phyloP scores from a whole-genome alignment of 2,113 vertebrate species.

The Oxyura jamaicensis region DNA sequence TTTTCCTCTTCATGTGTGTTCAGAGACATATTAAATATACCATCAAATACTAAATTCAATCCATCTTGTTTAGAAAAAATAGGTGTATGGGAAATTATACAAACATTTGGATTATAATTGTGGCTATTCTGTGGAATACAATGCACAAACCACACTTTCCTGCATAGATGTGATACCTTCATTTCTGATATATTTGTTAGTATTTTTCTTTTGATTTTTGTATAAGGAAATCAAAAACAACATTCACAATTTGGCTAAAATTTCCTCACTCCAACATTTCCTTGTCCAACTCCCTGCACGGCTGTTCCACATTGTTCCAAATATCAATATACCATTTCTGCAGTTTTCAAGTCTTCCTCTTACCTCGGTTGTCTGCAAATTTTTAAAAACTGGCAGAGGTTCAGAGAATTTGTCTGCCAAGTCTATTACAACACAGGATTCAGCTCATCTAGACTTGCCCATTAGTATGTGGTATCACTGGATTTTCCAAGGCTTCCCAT shows the following conservation, averaged over 20 bases:
- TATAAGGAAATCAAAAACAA: not conserved
- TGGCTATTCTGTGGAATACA: not conserved
- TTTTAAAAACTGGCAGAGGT: conserved; percentile 26
- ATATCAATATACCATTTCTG: not conserved
- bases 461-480: not conserved
- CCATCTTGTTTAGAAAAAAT: not conserved
- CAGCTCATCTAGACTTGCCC: not conserved
- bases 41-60: not conserved
- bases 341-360: not conserved
- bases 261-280: not conserved
- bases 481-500: conserved; percentile 22
- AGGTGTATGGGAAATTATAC: not conserved
- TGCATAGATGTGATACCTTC: fast-evolving
- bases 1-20: not conserved
- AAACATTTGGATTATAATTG: not conserved
- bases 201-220: not conserved
- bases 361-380: not conserved
- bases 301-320: not conserved
- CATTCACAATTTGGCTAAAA: not conserved
- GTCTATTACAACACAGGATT: not conserved
- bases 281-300: not conserved
- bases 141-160: not conserved
- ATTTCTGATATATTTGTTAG: not conserved
- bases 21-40: not conserved
- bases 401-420: conserved; percentile 30